A percentile compares a stretch with the other conserved stretches of the same genome.
Conservation (phyloP, 2,113 vertebrate genomes). For the Sebastes fasciatus region DNA sequence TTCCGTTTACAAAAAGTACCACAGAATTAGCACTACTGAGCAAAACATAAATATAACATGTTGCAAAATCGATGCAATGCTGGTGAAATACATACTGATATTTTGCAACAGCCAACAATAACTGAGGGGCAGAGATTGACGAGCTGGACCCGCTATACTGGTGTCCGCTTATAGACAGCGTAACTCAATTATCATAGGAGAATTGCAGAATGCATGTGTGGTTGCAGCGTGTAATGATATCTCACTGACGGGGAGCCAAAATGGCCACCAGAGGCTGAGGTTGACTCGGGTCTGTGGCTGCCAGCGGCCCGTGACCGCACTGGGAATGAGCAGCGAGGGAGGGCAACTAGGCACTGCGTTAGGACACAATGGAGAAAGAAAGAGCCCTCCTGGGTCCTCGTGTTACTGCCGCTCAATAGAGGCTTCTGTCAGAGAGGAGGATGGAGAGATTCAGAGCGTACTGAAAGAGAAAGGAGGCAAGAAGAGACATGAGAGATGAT, state of each 20-base stretch:
- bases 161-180: neutral
- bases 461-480: constrained; percentile 33
- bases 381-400: constrained; percentile 64
- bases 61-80: neutral
- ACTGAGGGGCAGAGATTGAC: constrained; percentile 8
- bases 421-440: constrained; percentile 72
- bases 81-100: neutral
- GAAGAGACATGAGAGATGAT: constrained; percentile 20
- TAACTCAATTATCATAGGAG: constrained; percentile 29
- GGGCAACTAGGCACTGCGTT: constrained; percentile 69
- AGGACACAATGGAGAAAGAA: constrained; percentile 70
- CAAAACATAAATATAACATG: constrained; percentile 1
- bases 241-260: constrained; percentile 65
- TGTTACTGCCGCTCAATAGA: constrained; percentile 76
- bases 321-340: constrained; percentile 66
- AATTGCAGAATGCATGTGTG: constrained; percentile 11
- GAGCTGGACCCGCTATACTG: neutral
- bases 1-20: constrained; percentile 11
- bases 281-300: constrained; percentile 71
- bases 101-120: constrained; percentile 27
- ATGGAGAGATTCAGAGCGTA: constrained; percentile 25
- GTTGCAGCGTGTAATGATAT: constrained; percentile 46
- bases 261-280: constrained; percentile 70
- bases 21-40: constrained; percentile 4
- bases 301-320: constrained; percentile 73